Percentiles rank a stretch among this genome's conserved stretches.
Evolutionary conservation across 2,113 vertebrate species (phyloP).

Genomic region (Caretta caretta): DNA sequence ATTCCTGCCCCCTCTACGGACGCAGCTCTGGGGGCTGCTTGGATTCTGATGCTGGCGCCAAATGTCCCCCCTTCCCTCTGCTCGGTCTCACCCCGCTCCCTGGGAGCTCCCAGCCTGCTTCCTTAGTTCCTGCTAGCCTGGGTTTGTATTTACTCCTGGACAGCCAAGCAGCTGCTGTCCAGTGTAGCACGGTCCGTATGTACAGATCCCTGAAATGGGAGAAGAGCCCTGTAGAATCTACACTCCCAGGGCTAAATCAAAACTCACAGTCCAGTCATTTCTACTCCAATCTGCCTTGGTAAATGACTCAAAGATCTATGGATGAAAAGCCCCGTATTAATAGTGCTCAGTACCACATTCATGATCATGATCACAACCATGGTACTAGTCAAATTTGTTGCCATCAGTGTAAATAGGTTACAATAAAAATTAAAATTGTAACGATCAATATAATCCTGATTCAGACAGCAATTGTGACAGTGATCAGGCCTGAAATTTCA

Average conservation of each 20-base stretch:
- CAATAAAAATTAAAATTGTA: neutral
- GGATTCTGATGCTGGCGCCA: neutral
- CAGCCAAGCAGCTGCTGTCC: neutral
- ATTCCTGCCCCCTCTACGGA: neutral
- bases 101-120: neutral
- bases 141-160: neutral
- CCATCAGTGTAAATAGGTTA: neutral
- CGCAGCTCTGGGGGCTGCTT: neutral
- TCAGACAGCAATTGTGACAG: neutral
- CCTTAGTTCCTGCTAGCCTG: neutral
- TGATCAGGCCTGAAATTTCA: neutral
- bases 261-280: neutral
- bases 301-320: neutral
- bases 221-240: neutral
- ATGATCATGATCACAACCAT: too few species aligned
- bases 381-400: neutral
- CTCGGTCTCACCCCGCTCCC: neutral
- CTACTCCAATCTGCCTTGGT: neutral
- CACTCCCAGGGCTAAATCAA: neutral
- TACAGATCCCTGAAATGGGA: neutral
- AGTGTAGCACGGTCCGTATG: neutral
- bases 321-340: neutral
- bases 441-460: neutral
- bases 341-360: neutral
- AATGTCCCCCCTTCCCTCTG: neutral